phyloP scores from a whole-genome alignment of 2,797 vertebrate genomes.

The Sebastes alutus region DNA sequence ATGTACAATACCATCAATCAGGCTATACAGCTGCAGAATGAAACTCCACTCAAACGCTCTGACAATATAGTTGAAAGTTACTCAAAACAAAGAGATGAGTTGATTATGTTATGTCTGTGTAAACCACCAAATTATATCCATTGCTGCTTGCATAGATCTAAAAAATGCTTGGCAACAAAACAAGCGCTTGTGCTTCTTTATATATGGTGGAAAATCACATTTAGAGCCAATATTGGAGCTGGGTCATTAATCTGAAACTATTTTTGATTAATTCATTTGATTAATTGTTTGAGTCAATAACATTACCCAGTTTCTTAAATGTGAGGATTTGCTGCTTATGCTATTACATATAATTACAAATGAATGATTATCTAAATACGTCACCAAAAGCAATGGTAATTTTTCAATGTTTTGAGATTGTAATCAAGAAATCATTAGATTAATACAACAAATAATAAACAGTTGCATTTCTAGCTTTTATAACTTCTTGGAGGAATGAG shows the following conservation, averaged over 20 bases:
- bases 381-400: not conserved
- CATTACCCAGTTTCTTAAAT: not conserved
- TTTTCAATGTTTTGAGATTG: not conserved
- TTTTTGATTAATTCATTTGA: not conserved
- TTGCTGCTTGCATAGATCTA: not conserved
- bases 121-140: not conserved
- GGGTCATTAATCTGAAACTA: too few relatives aligned
- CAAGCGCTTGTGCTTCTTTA: not conserved
- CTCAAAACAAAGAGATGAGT: not conserved
- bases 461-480: not conserved
- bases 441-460: not conserved
- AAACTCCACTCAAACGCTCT: not conserved
- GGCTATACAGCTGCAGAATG: not conserved
- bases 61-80: not conserved
- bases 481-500: not conserved
- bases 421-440: not conserved
- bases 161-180: not conserved
- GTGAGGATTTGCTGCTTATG: not conserved
- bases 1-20: not conserved
- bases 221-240: not conserved
- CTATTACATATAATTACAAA: not conserved
- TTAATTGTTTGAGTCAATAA: not conserved
- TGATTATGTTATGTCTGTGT: not conserved
- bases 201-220: not conserved
- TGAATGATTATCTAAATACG: not conserved